These are phyloP conservation scores for Nixonia krombeini DNA, from an alignment of 1,140 invertebrate species.

Conservation along the genomic window DNA sequence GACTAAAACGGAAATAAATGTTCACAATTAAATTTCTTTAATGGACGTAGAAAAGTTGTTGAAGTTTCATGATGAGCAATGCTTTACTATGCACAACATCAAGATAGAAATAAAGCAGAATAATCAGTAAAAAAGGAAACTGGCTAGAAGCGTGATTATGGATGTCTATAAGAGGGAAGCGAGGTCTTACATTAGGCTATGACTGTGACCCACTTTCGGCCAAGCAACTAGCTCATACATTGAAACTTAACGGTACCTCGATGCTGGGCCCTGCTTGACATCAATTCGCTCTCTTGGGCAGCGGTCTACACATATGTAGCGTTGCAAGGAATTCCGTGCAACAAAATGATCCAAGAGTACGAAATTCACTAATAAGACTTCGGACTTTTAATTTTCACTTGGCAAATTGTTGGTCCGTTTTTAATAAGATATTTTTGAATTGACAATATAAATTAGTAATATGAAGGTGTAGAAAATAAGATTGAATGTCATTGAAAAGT, in stretches of 20 bases:
- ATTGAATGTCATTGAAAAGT: too few species aligned
- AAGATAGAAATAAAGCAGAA: constrained; percentile 3
- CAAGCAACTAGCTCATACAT: constrained; percentile 65
- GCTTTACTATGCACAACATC: not conserved
- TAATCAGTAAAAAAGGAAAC: constrained; percentile 17
- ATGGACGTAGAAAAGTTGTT: too few species aligned
- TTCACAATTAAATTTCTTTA: too few species aligned
- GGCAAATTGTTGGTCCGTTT: too few species aligned
- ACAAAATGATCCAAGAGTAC: not conserved
- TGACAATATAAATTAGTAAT: too few species aligned
- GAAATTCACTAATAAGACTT: not conserved
- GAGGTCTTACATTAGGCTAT: constrained; percentile 59
- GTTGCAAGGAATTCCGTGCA: constrained; percentile 5
- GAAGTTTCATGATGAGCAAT: not conserved
- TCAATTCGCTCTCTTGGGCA: constrained; percentile 53
- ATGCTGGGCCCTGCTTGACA: constrained; percentile 62
- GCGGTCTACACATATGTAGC: constrained; percentile 17
- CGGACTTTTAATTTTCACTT: constrained; percentile 1
- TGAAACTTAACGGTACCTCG: constrained; percentile 65
- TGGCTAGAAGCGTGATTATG: constrained; percentile 32
- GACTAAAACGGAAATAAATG: too few species aligned
- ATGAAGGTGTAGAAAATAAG: too few species aligned
- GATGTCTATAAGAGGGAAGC: constrained; percentile 51
- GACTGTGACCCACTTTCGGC: constrained; percentile 65
- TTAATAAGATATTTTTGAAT: too few species aligned